Evolutionary conservation across 2,797 vertebrate genomes (phyloP), one percentile per base, ranked within the genome.

Genomic region (Remorina albescens): DNA sequence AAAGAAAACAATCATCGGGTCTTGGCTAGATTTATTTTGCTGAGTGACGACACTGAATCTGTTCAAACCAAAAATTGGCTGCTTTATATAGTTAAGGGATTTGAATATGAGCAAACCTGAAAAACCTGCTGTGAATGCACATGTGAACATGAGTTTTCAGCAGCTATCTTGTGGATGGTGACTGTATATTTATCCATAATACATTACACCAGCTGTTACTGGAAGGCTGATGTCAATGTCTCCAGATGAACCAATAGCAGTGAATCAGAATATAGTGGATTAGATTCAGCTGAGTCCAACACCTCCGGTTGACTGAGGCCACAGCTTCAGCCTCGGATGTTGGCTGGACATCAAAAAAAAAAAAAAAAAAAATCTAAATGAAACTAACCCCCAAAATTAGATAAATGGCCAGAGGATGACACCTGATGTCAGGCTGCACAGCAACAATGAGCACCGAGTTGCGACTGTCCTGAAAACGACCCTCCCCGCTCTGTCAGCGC

Each of bases 321-420:
- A 49, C 68, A 68, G 69, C 34, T 77, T 61, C 28, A 61, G 58
- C 64, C 64, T 56, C 55, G 51, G 68, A 80, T 57, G 39, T 64
- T 71, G 75, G 66, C 71, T 60, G 71, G 21, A 62, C 34, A 60
- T 70, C 23, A 72, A 67, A n/a, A n/a, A n/a, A n/a, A n/a, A n/a
- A n/a, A n/a, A n/a, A n/a, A n/a, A n/a, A n/a, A 74, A 69, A 67
- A 69, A 67, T 30, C 47, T 49, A 44, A 80, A 72, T 74, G 72
- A 67, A 83, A 74, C 32, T 68, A 81, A 74, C 74, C 59, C 51
- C 44, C 65, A 47, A 25, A 72, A 64, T 77, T 26, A 74, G 70
- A 80, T 79, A 56, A 85, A 71, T 0, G 50, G 23, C 42, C 61
- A 61, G 55, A 46, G 63, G 61, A 67, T 19, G 58, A 71, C 80